Base-by-base conservation (phyloP, 2,888 invertebrate genomes). In the Cosmia trapezina region DNA sequence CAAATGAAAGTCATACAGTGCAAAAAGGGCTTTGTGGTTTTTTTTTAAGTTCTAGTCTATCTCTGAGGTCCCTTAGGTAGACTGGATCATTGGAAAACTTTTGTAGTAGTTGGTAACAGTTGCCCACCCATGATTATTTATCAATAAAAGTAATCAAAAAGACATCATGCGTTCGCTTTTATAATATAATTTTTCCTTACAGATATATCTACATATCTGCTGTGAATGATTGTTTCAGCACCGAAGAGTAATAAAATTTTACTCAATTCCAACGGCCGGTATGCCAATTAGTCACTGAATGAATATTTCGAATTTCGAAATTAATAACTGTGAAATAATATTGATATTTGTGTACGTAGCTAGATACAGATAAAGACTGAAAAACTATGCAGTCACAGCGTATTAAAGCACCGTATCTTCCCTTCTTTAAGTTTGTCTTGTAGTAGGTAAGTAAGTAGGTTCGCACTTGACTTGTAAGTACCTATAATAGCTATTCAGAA, bases 221-320 rank as follows among this genome's bases (percentile, higher is more conserved):
- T 49, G 28, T 70, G 41, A 77, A 51, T 59, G 5, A 82, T 70
- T 71, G 66, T 82, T 78, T 66, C 83, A 17, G 66, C 22, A 78
- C 49, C 37, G 57, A 45, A 79, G 28, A 70, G 83, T 60, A 59
- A 82, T 82, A 67, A 57, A 77, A 78, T 82, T 70, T 70, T 56
- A 47, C 49, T 62, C 61, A 70, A 82, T 82, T 66, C 37, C 78
- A 47, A 69, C 78, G 45, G 70, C 70, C 62, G 56, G 49, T 77
- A 53, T 57, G 49, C 70, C 82, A 77, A 81, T 78, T 78, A 79
- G 70, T 81, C 43, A 22, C 49, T 51, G 71, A 59, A 70, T 54
- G 62, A 72, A 78, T 82, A 78, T 82, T 82, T 63, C 43, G 63
- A 70, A 77, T 63, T 22, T 70, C 45, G 33, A 66, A 69, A 70